Evolutionary conservation across 2,113 vertebrate genomes (phyloP).

Genomic region (rat (Rattus norvegicus)): GRCr8 NC_086026.1:63530501-63531000

Average conservation of each 20-base stretch:
- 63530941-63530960: neutral
- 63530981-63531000: neutral
- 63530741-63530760: conserved; percentile 45
- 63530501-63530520: too few species aligned
- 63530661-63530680: too few species aligned
- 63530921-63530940: conserved; percentile 17
- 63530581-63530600: too few species aligned
- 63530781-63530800: conserved; percentile 10
- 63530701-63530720: conserved; percentile 35
- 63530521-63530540: too few species aligned
- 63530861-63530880: conserved; percentile 56
- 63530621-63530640: too few species aligned
- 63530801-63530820: conserved; percentile 71
- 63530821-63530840: conserved; percentile 79
- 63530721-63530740: neutral
- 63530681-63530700: conserved; percentile 33
- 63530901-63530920: conserved; percentile 35
- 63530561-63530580: too few species aligned
- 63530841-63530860: conserved; percentile 75
- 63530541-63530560: too few species aligned
- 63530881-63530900: conserved; percentile 40
- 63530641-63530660: too few species aligned
- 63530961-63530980: conserved; percentile 5
- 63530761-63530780: conserved; percentile 49
- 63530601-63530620: too few species aligned